Percentiles rank a stretch among this genome's conserved stretches.
Evolutionary conservation across 2,888 invertebrate species (phyloP).

Genomic region (Hedya salicella): DNA sequence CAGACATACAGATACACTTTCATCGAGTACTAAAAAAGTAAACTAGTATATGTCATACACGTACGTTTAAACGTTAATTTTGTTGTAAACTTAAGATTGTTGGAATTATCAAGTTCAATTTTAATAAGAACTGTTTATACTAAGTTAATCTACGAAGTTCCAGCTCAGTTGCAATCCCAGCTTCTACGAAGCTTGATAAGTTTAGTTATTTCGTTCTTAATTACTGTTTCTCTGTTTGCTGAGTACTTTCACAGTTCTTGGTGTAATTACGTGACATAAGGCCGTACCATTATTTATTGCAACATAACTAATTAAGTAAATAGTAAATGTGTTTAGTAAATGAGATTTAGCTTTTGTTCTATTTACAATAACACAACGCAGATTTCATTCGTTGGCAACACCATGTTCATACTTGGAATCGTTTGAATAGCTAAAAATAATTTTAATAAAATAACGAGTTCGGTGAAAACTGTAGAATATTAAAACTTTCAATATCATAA

Average conservation of each 20-base stretch:
- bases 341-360: neutral
- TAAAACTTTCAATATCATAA: no score
- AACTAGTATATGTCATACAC: no score
- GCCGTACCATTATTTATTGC: neutral
- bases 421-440: no score
- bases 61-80: no score
- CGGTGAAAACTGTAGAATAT: no score
- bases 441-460: no score
- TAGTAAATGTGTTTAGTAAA: no score
- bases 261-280: conserved; percentile 2
- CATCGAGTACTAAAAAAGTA: no score
- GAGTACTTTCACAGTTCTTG: conserved; percentile 1
- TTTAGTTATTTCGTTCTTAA: conserved; percentile 27
- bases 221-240: conserved; percentile 17
- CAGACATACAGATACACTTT: no score
- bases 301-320: neutral
- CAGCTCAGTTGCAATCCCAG: conserved; percentile 14
- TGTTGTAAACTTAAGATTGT: no score
- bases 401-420: no score
- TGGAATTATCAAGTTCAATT: neutral
- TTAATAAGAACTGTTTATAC: neutral
- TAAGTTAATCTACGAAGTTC: conserved; percentile 7
- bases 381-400: no score
- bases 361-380: neutral
- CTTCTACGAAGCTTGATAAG: conserved; percentile 18